Percentiles rank a stretch among this genome's conserved stretches.
These are phyloP conservation scores for Yponomeuta evonymella DNA, from an alignment of 2,888 invertebrate genomes.

Conservation along the genomic window DNA sequence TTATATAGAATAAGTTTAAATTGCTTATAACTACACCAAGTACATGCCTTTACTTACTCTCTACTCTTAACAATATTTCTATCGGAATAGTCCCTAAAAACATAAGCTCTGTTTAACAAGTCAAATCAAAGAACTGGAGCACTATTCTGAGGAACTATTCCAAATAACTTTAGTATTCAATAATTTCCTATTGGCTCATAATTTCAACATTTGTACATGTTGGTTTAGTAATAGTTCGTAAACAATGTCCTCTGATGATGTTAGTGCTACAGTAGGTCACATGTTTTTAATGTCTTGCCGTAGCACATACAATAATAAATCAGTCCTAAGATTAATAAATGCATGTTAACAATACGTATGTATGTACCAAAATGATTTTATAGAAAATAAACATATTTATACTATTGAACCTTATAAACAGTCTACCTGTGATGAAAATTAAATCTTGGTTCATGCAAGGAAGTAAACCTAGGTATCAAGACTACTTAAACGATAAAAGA, in stretches of 20 bases:
- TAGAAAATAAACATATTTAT: too few relatives aligned
- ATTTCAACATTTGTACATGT: slow-evolving; percentile 49
- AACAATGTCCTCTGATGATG: not conserved
- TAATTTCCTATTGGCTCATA: slow-evolving; percentile 38
- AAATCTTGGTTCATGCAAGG: not conserved
- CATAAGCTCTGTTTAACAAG: slow-evolving; percentile 11
- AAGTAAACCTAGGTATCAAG: not conserved
- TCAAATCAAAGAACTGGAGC: slow-evolving; percentile 16
- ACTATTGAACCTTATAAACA: not conserved
- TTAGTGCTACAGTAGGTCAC: not conserved
- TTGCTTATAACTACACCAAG: not conserved
- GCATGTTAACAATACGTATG: slow-evolving; percentile 36
- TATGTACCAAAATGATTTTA: too few relatives aligned
- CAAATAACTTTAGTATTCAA: slow-evolving; percentile 38
- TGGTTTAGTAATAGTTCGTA: not conserved
- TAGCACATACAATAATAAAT: slow-evolving; percentile 8
- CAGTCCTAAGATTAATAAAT: slow-evolving; percentile 47
- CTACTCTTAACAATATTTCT: slow-evolving; percentile 18
- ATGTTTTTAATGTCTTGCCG: not conserved
- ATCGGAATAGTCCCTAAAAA: slow-evolving; percentile 69
- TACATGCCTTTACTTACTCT: not conserved
- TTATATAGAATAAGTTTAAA: not conserved
- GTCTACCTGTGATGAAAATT: not conserved
- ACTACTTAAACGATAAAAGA: slow-evolving; percentile 25
- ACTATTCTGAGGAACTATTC: slow-evolving; percentile 63